A percentile compares a stretch with the other conserved stretches of the same genome.
Evolutionary conservation across 2,888 invertebrate species (phyloP).

Genomic region (Petrolisthes manimaculis): DNA sequence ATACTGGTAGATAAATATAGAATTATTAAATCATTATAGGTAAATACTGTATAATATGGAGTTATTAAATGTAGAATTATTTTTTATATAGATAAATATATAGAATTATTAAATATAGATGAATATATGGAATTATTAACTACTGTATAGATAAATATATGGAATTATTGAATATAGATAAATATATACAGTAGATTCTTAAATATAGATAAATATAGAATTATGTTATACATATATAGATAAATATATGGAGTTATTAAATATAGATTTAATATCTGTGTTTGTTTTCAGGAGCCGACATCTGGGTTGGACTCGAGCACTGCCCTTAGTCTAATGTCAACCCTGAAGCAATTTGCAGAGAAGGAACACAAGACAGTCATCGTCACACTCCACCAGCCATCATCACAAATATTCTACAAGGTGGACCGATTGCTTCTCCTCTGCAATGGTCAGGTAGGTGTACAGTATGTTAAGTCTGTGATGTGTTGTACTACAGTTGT

Average conservation of each 20-base stretch:
- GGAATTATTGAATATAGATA: background rate
- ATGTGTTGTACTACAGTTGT: too few species aligned
- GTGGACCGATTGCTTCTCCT: constrained; percentile 81
- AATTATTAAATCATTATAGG: background rate
- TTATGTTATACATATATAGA: too few species aligned
- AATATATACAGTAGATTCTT: background rate
- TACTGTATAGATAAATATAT: background rate
- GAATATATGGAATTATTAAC: too few species aligned
- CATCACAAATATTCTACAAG: constrained; percentile 86
- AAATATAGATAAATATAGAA: background rate
- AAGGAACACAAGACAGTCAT: constrained; percentile 84
- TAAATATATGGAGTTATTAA: too few species aligned
- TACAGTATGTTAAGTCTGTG: too few species aligned
- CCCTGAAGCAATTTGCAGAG: constrained; percentile 80
- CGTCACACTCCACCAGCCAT: constrained; percentile 85
- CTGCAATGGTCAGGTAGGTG: constrained; percentile 75
- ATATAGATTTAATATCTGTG: background rate
- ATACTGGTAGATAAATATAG: too few species aligned
- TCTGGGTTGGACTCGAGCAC: constrained; percentile 86
- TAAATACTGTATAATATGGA: too few species aligned
- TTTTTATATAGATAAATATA: background rate
- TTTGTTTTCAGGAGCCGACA: constrained; percentile 79
- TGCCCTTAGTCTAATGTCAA: constrained; percentile 80
- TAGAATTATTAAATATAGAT: background rate
- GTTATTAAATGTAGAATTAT: too few species aligned